Percentiles rank a stretch among this genome's conserved stretches.
phyloP scores from a whole-genome alignment of 1,140 invertebrate genomes.

The Zophobas morio region DNA sequence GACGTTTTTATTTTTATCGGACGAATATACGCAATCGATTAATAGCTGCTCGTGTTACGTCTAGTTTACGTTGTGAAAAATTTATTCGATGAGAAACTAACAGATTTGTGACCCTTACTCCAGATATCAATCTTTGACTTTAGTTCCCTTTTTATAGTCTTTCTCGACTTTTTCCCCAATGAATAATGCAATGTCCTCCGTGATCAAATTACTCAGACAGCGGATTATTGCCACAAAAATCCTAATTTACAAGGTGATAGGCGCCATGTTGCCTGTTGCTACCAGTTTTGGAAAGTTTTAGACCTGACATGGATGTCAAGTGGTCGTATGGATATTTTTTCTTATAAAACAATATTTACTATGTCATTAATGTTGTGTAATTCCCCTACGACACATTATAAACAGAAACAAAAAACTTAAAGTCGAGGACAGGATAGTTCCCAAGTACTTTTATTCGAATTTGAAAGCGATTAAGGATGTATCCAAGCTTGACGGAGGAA shows the following conservation, averaged over 20 bases:
- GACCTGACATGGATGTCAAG: too few relatives aligned
- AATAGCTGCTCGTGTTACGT: constrained; percentile 21
- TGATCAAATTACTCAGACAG: constrained; percentile 32
- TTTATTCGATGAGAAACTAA: constrained; percentile 42
- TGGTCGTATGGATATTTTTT: too few relatives aligned
- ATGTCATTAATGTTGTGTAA: too few relatives aligned
- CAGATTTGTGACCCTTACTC: constrained; percentile 33
- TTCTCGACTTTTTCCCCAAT: constrained; percentile 29
- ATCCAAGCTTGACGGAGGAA: too few relatives aligned
- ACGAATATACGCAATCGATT: neutral
- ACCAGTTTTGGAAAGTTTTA: too few relatives aligned
- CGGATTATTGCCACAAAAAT: constrained; percentile 13
- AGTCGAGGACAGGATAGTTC: too few relatives aligned
- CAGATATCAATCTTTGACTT: constrained; percentile 33
- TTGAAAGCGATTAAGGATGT: too few relatives aligned
- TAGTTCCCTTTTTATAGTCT: constrained; percentile 40
- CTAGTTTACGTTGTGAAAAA: constrained; percentile 30
- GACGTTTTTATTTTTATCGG: constrained; percentile 8
- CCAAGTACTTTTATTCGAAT: too few relatives aligned
- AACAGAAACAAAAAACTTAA: too few relatives aligned
- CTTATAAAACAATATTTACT: too few relatives aligned
- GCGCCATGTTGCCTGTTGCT: too few relatives aligned
- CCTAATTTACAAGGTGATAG: neutral
- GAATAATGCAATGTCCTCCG: constrained; percentile 34
- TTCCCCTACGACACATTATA: too few relatives aligned